phyloP scores from a whole-genome alignment of 2,797 vertebrate genomes.

The Pseudomugil tenellus region DNA sequence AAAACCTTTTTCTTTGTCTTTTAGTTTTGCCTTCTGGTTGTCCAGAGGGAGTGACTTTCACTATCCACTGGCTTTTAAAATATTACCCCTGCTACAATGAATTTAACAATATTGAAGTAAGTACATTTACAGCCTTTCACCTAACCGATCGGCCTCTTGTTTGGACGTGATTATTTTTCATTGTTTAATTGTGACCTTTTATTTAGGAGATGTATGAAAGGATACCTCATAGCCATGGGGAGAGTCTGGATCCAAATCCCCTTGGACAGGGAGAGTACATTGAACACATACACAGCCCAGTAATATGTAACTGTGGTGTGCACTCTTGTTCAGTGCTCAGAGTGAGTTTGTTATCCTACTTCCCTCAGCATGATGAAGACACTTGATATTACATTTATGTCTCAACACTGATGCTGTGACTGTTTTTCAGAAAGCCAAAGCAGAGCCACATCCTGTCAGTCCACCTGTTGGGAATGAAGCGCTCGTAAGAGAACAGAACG shows the following conservation, averaged over 20 bases:
- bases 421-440: conserved; percentile 82
- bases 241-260: conserved; percentile 78
- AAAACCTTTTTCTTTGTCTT: conserved; percentile 27
- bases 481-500: conserved; percentile 54
- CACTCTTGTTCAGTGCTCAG: conserved; percentile 80
- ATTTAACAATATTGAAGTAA: conserved; percentile 86
- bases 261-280: conserved; percentile 80
- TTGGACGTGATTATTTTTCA: neutral
- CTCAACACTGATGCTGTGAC: conserved; percentile 7
- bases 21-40: conserved; percentile 83
- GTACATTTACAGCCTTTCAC: conserved; percentile 40
- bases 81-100: conserved; percentile 88
- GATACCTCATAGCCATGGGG: conserved; percentile 59
- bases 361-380: neutral
- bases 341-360: conserved; percentile 70
- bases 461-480: neutral
- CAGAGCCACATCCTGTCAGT: conserved; percentile 57
- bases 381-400: neutral
- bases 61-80: conserved; percentile 86
- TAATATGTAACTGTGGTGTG: conserved; percentile 75
- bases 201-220: conserved; percentile 82
- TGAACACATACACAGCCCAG: conserved; percentile 72
- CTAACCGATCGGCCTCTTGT: neutral
- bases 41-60: conserved; percentile 78
- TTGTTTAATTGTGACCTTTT: conserved; percentile 18